Conservation (phyloP, 1,140 invertebrate species). For the Pomacea maculata region DNA sequence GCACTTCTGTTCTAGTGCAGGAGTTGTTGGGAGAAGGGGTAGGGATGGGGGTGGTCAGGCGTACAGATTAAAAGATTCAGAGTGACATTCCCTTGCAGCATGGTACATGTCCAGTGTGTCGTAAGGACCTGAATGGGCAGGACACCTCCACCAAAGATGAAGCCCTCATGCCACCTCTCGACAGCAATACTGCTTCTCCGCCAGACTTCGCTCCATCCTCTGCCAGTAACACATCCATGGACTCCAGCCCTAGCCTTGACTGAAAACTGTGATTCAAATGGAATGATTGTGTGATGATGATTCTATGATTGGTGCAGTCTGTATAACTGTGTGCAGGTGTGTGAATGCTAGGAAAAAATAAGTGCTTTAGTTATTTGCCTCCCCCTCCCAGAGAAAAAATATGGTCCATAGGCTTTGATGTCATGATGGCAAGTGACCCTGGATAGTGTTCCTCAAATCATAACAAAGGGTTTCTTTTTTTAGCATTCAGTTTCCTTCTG, state of each 20-base stretch:
- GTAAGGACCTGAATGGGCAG: slow-evolving; percentile 71
- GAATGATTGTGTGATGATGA: too few species aligned
- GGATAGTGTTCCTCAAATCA: too few species aligned
- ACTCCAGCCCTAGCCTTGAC: not conserved
- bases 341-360: not conserved
- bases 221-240: not conserved
- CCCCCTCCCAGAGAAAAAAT: too few species aligned
- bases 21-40: not conserved
- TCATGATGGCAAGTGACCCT: too few species aligned
- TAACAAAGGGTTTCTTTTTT: too few species aligned
- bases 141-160: slow-evolving; percentile 49
- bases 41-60: not conserved
- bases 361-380: too few species aligned
- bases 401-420: too few species aligned
- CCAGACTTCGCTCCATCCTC: slow-evolving; percentile 7
- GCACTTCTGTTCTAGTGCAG: not conserved
- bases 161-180: slow-evolving; percentile 3
- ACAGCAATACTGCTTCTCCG: not conserved
- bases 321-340: slow-evolving; percentile 1
- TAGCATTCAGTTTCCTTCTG: too few species aligned
- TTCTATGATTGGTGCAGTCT: not conserved
- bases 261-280: too few species aligned
- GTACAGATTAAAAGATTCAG: not conserved
- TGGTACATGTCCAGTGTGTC: slow-evolving; percentile 94
- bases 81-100: slow-evolving; percentile 70